phyloP scores from a whole-genome alignment of 2,797 vertebrate genomes.

The Myotis daubentonii region DNA sequence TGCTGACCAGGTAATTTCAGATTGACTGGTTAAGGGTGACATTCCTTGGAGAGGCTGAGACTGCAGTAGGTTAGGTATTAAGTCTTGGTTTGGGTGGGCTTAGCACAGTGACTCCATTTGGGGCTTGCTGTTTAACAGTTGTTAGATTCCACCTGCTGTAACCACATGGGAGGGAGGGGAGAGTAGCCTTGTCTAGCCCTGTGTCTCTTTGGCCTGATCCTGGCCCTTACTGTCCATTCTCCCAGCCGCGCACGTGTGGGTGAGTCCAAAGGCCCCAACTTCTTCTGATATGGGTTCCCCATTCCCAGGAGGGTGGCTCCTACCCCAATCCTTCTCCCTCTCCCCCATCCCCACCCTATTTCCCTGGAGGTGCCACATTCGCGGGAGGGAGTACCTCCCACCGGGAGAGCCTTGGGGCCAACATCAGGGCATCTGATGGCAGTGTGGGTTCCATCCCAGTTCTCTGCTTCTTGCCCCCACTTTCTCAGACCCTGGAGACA shows the following conservation, averaged over 20 bases:
- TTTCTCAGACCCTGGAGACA: background rate
- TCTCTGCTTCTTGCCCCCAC: background rate
- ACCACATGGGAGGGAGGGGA: background rate
- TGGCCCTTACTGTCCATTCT: background rate
- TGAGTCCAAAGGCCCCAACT: background rate
- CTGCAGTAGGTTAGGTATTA: background rate
- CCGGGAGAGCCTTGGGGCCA: too few relatives aligned
- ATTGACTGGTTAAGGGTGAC: background rate
- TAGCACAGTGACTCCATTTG: background rate
- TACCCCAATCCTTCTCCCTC: background rate
- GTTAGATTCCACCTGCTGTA: background rate
- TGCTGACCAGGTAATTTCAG: background rate
- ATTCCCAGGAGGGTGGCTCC: background rate
- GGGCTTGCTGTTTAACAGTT: background rate
- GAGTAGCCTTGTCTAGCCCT: background rate
- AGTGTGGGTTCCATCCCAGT: rapidly evolving
- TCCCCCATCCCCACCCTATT: background rate
- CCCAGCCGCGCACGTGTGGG: background rate
- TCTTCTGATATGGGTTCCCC: background rate
- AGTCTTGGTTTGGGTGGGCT: background rate
- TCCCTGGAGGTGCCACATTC: background rate
- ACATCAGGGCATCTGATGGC: background rate
- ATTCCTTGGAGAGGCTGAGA: background rate
- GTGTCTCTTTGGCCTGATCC: background rate
- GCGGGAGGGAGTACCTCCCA: background rate